These are phyloP conservation scores for Copsychus sechellarum DNA, from an alignment of 2,113 vertebrate species.

Conservation along the genomic window DNA sequence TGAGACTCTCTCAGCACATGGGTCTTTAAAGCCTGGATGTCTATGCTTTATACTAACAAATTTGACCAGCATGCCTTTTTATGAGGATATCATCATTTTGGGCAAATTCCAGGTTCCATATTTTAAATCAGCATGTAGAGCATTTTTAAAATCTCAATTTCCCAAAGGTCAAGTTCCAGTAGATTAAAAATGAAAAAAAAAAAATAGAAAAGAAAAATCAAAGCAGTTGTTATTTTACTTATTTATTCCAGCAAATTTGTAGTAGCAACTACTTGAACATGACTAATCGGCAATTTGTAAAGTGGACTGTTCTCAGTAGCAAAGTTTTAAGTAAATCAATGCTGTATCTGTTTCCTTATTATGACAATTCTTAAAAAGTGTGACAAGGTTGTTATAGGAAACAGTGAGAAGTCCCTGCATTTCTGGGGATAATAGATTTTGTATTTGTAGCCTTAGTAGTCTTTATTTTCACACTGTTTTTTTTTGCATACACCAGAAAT, in stretches of 20 bases:
- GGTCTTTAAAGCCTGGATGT: conserved; percentile 25
- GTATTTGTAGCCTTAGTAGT: not conserved
- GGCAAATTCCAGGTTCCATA: conserved; percentile 16
- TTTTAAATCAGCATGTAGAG: not conserved
- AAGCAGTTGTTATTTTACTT: not conserved
- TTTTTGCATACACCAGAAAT: not conserved
- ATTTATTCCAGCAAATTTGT: not conserved
- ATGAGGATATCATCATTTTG: conserved; percentile 3
- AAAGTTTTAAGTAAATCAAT: conserved; percentile 14
- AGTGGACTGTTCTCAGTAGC: conserved; percentile 24
- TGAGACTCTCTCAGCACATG: conserved; percentile 31
- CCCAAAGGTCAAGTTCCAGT: conserved; percentile 3
- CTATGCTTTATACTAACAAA: conserved; percentile 29
- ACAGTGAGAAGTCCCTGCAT: not conserved
- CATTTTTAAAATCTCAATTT: conserved; percentile 26
- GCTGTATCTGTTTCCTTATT: conserved; percentile 44
- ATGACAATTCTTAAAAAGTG: conserved; percentile 41
- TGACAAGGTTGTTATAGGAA: conserved; percentile 45
- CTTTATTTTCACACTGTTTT: conserved; percentile 11
- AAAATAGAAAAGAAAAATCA: too few species aligned
- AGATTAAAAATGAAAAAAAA: conserved; percentile 17
- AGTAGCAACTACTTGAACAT: not conserved
- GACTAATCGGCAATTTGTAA: conserved; percentile 35
- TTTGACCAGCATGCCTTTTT: conserved; percentile 35
- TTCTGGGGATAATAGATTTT: conserved; percentile 5